phyloP scores from a whole-genome alignment of 2,797 vertebrate species.

The Nannoperca obscura region DNA sequence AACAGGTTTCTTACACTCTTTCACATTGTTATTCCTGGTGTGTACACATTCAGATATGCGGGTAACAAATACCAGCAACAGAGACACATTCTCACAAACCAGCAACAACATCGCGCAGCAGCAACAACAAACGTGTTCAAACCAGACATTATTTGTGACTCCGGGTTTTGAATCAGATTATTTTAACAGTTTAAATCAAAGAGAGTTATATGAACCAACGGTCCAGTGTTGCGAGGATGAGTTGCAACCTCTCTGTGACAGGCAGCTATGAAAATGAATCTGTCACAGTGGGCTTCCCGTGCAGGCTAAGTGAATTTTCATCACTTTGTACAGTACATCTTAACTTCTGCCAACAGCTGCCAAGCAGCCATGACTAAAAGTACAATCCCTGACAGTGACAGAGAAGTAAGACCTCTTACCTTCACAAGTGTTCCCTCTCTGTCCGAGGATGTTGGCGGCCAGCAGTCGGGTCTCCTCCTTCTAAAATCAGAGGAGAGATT shows the following conservation, averaged over 20 bases:
- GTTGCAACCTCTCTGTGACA: conserved; percentile 31
- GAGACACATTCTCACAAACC: conserved; percentile 24
- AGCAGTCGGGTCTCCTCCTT: conserved; percentile 43
- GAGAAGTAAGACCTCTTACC: conserved; percentile 73
- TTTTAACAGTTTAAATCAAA: background rate
- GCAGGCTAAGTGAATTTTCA: conserved; percentile 38
- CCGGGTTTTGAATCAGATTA: background rate
- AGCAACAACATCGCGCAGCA: conserved; percentile 28
- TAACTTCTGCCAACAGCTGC: conserved; percentile 47
- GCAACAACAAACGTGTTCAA: conserved; percentile 29
- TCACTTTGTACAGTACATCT: conserved; percentile 25
- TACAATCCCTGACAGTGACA: conserved; percentile 37
- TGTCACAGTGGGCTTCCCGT: conserved; percentile 31
- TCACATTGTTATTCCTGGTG: conserved; percentile 60
- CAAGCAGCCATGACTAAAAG: conserved; percentile 45
- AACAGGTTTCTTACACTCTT: conserved; percentile 69
- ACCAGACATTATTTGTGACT: background rate
- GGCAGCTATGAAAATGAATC: conserved; percentile 49
- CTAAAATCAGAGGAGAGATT: conserved; percentile 60
- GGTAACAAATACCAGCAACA: conserved; percentile 56
- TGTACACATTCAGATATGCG: conserved; percentile 60
- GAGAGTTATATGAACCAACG: background rate
- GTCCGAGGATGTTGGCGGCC: conserved; percentile 47
- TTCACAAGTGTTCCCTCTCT: conserved; percentile 64
- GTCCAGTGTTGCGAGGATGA: conserved; percentile 22